phyloP scores from a whole-genome alignment of 2,888 invertebrate species.

The Ceramica pisi region DNA sequence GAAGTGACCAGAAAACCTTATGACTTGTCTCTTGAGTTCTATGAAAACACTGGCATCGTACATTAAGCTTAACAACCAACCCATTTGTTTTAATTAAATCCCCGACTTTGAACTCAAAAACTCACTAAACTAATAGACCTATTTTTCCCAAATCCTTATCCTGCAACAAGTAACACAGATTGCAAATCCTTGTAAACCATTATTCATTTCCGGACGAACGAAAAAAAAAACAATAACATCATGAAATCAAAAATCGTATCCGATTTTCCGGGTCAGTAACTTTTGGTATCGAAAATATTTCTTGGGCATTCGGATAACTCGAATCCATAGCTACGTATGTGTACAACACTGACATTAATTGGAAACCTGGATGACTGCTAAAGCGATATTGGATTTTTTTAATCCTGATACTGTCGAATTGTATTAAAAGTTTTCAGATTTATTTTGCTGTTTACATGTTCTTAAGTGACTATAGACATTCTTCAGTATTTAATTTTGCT shows the following conservation, averaged over 20 bases:
- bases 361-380: constrained; percentile 30
- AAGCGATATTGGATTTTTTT: constrained; percentile 44
- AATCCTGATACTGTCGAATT: constrained; percentile 32
- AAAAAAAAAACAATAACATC: constrained; percentile 17
- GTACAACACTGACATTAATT: constrained; percentile 51
- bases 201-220: background rate
- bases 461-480: background rate
- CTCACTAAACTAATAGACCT: background rate
- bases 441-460: constrained; percentile 32
- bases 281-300: constrained; percentile 15
- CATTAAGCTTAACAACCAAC: background rate
- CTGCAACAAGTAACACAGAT: background rate
- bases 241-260: constrained; percentile 19
- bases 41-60: background rate
- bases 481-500: too few relatives aligned
- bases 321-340: background rate
- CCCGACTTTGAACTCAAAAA: background rate
- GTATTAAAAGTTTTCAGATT: constrained; percentile 45
- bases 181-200: constrained; percentile 6
- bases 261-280: constrained; percentile 26
- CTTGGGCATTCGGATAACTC: constrained; percentile 15
- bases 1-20: background rate
- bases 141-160: background rate
- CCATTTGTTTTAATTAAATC: background rate
- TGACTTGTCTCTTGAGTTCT: background rate